These are phyloP conservation scores for Phasianus colchicus DNA, from an alignment of 2,113 vertebrate genomes.

Conservation along the genomic window DNA sequence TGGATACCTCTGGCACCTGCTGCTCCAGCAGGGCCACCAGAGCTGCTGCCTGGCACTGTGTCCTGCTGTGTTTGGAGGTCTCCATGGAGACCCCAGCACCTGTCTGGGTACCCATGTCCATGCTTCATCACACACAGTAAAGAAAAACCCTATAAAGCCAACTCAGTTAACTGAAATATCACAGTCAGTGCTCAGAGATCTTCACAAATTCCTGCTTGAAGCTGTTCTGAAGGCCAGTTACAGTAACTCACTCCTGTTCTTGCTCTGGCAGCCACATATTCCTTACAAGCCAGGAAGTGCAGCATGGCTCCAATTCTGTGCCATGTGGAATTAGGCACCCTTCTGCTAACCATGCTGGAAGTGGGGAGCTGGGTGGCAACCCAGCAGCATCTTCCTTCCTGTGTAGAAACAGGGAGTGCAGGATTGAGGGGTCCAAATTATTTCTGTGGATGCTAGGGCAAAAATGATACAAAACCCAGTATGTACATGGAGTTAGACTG, in stretches of 20 bases:
- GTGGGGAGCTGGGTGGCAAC: too few relatives aligned
- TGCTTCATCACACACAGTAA: background rate
- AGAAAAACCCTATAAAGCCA: background rate
- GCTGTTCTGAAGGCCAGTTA: background rate
- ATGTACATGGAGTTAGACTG: background rate
- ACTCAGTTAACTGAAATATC: rapidly evolving
- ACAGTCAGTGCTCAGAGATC: too few relatives aligned
- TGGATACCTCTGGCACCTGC: background rate
- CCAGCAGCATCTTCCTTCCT: background rate
- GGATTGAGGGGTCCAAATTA: rapidly evolving
- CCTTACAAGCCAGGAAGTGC: too few relatives aligned
- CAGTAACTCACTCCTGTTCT: background rate
- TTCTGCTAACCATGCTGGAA: background rate
- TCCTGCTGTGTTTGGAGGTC: background rate
- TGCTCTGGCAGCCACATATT: background rate
- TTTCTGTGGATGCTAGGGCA: background rate
- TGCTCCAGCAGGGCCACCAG: background rate
- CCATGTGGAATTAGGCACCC: background rate
- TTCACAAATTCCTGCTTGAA: rapidly evolving
- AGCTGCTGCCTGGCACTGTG: background rate
- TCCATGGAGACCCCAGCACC: background rate
- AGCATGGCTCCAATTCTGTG: background rate
- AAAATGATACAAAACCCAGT: background rate
- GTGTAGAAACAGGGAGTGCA: rapidly evolving
- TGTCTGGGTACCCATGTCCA: background rate